Base-by-base conservation (phyloP, 2,797 vertebrate genomes). In the Sylvilagus floridanus region DNA sequence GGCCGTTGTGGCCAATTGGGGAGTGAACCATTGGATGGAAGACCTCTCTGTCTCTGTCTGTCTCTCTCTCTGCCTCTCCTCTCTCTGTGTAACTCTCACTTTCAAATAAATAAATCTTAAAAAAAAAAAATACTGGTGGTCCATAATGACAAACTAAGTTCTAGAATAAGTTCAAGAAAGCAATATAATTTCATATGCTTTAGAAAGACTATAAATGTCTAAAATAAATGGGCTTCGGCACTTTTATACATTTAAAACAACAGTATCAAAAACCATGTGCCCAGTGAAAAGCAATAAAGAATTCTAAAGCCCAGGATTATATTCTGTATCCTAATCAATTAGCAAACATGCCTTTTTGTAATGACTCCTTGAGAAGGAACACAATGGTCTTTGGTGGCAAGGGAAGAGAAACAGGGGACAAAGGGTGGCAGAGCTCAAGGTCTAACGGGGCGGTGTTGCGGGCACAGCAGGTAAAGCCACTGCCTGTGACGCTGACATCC, bases 101-200 rank as follows among this genome's bases (percentile, higher is more conserved):
- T 47, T 47, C 42, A 47, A 8, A 47, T 47, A 47, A 47, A 47
- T 47, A 47, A 47, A 47, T 47, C 6, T 57, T 14, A 42, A 42
- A 42, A 42, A 42, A 42, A 42, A 42, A 9, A 42, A 37, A 37
- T 37, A 37, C 42, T 83, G 79, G 50, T 83, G 76, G 35, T n/a
- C 57, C 21, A 21, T 32, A 7, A 72, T 32, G 60, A 72, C 10
- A 54, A 71, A 32, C 7, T 73, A 87, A 78, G 32, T 26, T 72
- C 28, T n/a, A 95, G 57, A 42, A 54, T 79, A 37, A 42, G n/a
- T 77, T 85, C 84, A 66, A 93, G 52, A 92, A 93, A 94, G 26
- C 28, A 72, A 72, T 35, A 68, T 13, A 71, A 62, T 72, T 88
- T 30, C 52, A 94, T n/a, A 54, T 21, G 73, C 71, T 95, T 95